Conservation (phyloP, 2,113 vertebrate genomes). For the Sinocyclocheilus anophthalmus region DNA sequence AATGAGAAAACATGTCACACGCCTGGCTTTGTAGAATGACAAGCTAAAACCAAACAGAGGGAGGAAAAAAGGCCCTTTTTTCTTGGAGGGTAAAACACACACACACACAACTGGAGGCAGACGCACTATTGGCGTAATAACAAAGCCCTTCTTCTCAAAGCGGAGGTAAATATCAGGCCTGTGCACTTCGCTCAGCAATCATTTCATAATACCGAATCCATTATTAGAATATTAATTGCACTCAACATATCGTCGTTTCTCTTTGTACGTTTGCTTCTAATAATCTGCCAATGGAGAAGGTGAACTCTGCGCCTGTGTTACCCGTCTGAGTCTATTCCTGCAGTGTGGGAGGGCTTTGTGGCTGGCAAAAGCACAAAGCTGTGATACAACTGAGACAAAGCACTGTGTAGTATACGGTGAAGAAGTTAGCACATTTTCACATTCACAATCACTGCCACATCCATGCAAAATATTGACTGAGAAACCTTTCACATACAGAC, state of each 20-base stretch:
- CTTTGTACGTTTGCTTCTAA: background rate
- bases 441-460: background rate
- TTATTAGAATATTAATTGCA: conserved; percentile 34
- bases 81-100: conserved; percentile 27
- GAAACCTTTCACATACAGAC: background rate
- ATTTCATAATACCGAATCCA: conserved; percentile 14
- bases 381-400: conserved; percentile 20
- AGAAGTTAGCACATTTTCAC: background rate
- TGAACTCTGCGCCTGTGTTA: background rate
- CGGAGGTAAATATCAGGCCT: conserved; percentile 33
- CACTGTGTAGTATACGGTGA: conserved; percentile 2
- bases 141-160: conserved; percentile 42
- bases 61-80: conserved; percentile 42
- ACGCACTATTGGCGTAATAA: conserved; percentile 45
- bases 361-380: conserved; percentile 21
- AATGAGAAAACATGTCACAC: conserved; percentile 81
- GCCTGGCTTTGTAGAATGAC: conserved; percentile 63
- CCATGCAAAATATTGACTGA: background rate
- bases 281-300: background rate
- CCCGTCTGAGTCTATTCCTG: background rate
- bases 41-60: conserved; percentile 67
- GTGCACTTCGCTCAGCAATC: background rate
- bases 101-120: conserved; percentile 33
- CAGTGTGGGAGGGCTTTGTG: conserved; percentile 23
- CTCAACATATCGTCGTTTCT: conserved; percentile 1